Percentiles rank a stretch among this genome's conserved stretches.
Evolutionary conservation across 2,888 invertebrate species (phyloP).

Genomic region (Ethmia dodecea): DNA sequence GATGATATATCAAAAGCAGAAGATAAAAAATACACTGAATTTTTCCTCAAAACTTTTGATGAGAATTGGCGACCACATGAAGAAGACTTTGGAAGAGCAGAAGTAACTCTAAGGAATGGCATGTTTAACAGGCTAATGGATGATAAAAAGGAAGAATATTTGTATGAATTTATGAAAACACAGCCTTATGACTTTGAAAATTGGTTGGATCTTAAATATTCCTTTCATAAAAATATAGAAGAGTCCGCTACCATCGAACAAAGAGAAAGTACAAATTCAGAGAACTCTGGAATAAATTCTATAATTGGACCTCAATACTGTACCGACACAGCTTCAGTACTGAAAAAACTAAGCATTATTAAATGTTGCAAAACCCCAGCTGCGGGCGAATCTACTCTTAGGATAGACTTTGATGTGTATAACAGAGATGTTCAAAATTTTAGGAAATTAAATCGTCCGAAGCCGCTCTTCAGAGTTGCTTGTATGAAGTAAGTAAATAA

Average conservation of each 20-base stretch:
- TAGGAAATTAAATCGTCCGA: slow-evolving; percentile 51
- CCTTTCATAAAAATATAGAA: slow-evolving; percentile 43
- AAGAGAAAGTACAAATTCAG: slow-evolving; percentile 20
- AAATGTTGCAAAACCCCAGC: slow-evolving; percentile 29
- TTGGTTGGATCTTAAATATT: slow-evolving; percentile 56
- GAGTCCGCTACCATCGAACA: slow-evolving; percentile 35
- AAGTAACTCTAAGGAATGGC: slow-evolving; percentile 29
- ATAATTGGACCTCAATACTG: slow-evolving; percentile 46
- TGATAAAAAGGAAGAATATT: slow-evolving; percentile 35
- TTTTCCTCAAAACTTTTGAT: slow-evolving; percentile 28
- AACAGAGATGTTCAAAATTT: slow-evolving; percentile 59
- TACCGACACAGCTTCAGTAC: slow-evolving; percentile 37
- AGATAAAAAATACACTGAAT: slow-evolving; percentile 22
- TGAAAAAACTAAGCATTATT: slow-evolving; percentile 54
- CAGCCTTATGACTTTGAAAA: slow-evolving; percentile 31
- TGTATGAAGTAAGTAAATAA: slow-evolving; percentile 55
- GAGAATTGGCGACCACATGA: slow-evolving; percentile 46
- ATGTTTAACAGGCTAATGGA: slow-evolving; percentile 28
- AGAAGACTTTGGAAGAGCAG: slow-evolving; percentile 54
- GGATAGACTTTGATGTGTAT: slow-evolving; percentile 62
- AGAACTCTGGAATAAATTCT: slow-evolving; percentile 28
- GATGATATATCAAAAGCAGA: slow-evolving; percentile 9
- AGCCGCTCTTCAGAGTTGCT: slow-evolving; percentile 59
- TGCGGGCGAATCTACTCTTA: slow-evolving; percentile 28
- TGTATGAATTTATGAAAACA: slow-evolving; percentile 44